Evolutionary conservation across 2,797 vertebrate species (phyloP).

Genomic region (Catharus ustulatus): DNA sequence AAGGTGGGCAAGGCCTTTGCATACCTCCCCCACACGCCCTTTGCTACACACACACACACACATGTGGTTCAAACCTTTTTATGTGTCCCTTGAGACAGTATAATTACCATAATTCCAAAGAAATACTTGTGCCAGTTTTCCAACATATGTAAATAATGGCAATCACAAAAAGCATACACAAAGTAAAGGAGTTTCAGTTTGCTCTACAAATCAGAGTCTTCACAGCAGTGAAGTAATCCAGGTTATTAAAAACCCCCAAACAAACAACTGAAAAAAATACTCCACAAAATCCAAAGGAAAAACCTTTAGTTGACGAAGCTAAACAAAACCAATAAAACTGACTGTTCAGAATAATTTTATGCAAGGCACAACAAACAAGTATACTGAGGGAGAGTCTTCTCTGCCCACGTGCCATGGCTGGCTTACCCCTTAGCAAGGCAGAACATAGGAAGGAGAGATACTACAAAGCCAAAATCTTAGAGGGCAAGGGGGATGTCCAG

Average conservation of each 20-base stretch:
- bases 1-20: background rate
- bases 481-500: background rate
- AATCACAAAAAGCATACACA: background rate
- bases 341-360: background rate
- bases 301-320: background rate
- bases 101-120: background rate
- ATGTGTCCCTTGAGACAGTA: background rate
- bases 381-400: background rate
- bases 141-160: background rate
- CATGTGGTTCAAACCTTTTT: background rate
- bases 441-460: background rate
- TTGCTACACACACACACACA: background rate
- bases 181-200: background rate
- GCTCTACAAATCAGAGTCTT: background rate
- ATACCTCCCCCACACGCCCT: rapidly evolving
- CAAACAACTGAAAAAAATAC: background rate
- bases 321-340: background rate
- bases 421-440: background rate
- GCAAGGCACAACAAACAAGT: background rate
- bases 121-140: background rate
- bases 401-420: background rate
- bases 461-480: background rate
- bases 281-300: background rate
- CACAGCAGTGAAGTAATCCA: background rate
- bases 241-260: background rate